Evolutionary conservation across 2,797 vertebrate species (phyloP).

Genomic region (Phrynocephalus vlangalii): DNA sequence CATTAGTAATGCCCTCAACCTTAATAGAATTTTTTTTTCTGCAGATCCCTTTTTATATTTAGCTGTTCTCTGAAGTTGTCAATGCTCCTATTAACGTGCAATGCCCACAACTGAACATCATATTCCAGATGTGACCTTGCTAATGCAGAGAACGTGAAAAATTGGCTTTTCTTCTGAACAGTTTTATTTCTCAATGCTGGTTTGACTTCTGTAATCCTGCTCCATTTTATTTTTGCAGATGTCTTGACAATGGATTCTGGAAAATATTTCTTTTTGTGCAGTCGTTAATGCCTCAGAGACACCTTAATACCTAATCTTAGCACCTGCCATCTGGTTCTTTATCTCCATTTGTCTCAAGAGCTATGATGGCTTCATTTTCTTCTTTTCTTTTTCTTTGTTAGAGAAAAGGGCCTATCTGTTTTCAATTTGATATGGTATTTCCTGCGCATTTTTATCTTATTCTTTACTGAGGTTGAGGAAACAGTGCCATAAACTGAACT

Average conservation of each 20-base stretch:
- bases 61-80: not conserved
- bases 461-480: not conserved
- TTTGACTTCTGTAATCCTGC: not conserved
- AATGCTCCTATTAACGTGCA: not conserved
- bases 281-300: not conserved
- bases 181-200: not conserved
- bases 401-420: slow-evolving; percentile 19
- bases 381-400: too few relatives aligned
- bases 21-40: not conserved
- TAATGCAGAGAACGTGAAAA: not conserved
- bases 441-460: not conserved
- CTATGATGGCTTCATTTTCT: not conserved
- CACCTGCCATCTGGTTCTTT: slow-evolving; percentile 7
- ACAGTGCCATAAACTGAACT: not conserved
- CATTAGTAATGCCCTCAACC: not conserved
- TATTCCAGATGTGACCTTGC: not conserved
- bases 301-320: not conserved
- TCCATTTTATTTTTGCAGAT: not conserved
- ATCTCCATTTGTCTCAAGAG: not conserved
- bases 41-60: slow-evolving; percentile 5
- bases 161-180: not conserved
- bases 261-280: not conserved
- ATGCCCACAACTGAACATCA: not conserved
- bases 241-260: not conserved
- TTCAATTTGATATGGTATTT: slow-evolving; percentile 8